Base-by-base conservation (phyloP, 2,113 vertebrate genomes). In the Xiphias gladius region DNA sequence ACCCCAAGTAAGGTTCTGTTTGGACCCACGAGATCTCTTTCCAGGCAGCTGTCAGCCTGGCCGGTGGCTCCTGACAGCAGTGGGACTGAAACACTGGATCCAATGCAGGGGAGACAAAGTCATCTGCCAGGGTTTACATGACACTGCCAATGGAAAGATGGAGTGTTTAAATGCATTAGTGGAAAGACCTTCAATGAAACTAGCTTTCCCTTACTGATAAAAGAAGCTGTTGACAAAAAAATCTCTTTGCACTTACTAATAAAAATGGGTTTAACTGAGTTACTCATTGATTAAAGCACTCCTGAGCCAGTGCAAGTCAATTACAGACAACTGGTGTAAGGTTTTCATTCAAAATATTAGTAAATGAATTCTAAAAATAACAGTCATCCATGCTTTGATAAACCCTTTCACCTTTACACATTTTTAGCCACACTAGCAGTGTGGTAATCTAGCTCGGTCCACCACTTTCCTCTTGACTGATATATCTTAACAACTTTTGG, bases 81-180 rank as follows among this genome's bases (percentile, higher is more conserved):
- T 54, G 62, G 79, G 82, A 87, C 80, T 85, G 39, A 70, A 90
- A 82, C 50, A 54, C 83, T 93, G 82, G 85, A 89, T 90, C 83
- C 82, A 84, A 54, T 69, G 32, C 82, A 90, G 80, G 82, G 86
- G 88, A 82, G 85, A 85, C 76, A 63, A 72, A 85, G 79, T 86
- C 87, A 88, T 84, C 80, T 88, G 91, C 88, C 75, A 91, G 89
- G 80, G 83, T 90, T 86, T 89, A 57, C 62, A 68, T 83, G 87
- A 89, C 79, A 80, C 82, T 85, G 90, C 85, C 88, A 90, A 63
- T 89, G 91, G 88, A 93, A 90, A 92, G 88, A 90, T 80, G 73
- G 82, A 90, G 80, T 39, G 26, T 91, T 91, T 79, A 86, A 84
- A 89, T 79, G 79, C 84, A 91, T 82, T 81, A 86, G 80, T 85